Conservation (phyloP, 2,888 invertebrate genomes). For the Xylota sylvarum region DNA sequence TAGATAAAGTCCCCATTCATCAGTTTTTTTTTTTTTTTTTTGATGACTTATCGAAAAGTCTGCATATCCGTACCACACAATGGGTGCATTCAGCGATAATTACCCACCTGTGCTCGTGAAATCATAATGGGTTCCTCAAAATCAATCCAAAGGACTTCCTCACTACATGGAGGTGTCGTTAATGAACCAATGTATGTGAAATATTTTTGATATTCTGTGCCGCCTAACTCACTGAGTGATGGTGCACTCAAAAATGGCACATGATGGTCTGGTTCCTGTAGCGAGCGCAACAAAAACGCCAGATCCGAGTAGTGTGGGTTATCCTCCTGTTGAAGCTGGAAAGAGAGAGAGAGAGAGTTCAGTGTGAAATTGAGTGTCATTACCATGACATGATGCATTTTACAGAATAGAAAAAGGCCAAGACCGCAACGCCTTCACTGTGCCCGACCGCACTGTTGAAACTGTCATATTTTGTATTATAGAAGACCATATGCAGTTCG, state of each 20-base stretch:
- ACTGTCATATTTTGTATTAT: slow-evolving; percentile 88
- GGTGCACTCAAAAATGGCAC: slow-evolving; percentile 86
- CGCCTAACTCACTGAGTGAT: slow-evolving; percentile 86
- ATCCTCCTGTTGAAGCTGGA: slow-evolving; percentile 78
- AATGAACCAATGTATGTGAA: slow-evolving; percentile 94
- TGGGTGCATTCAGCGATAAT: slow-evolving; percentile 18
- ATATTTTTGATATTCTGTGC: slow-evolving; percentile 87
- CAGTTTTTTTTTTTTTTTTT: too few species aligned
- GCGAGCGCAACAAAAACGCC: slow-evolving; percentile 86
- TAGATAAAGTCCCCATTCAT: not conserved
- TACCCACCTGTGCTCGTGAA: slow-evolving; percentile 90
- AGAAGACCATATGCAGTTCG: slow-evolving; percentile 92
- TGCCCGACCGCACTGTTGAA: slow-evolving; percentile 88
- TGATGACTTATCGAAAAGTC: not conserved
- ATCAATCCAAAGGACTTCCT: slow-evolving; percentile 95
- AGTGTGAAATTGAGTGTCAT: not conserved
- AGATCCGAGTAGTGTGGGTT: slow-evolving; percentile 87
- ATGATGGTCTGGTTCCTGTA: slow-evolving; percentile 86
- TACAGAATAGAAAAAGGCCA: slow-evolving; percentile 93
- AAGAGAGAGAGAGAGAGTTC: not conserved
- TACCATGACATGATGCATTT: slow-evolving; percentile 44
- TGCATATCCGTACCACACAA: not conserved
- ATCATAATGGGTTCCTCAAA: slow-evolving; percentile 90
- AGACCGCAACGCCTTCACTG: slow-evolving; percentile 91
- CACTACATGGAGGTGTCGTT: slow-evolving; percentile 94